Base-by-base conservation (phyloP, 2,888 invertebrate genomes). In the Apamea sordens region DNA sequence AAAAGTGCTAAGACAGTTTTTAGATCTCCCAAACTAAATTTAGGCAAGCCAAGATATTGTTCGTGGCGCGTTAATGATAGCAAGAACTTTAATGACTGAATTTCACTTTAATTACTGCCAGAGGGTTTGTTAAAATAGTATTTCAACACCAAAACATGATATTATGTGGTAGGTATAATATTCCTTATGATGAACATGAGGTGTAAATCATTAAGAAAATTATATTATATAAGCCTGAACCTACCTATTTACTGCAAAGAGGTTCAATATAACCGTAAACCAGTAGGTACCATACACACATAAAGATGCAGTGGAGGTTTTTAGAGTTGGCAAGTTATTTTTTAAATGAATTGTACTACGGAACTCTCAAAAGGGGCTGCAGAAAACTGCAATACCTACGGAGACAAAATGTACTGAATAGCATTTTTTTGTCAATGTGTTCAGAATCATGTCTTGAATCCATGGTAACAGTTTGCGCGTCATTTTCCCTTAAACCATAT, bases 61-160 rank as follows among this genome's bases (percentile, higher is more conserved):
- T 72, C 65, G 65, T 59, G 53, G 70, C n/a, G 64, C 63, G 64
- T 77, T 87, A 83, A 87, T 86, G 73, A 80, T 74, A 81, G 86
- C 88, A 86, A 82, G 88, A 84, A 82, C 53, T 74, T 73, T 75
- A 77, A 79, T 68, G 63, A 76, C 63, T 71, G 72, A 71, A 71
- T 79, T 77, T 69, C 61, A 21, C 50, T 72, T 18, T 79, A 71
- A 85, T 87, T 80, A 79, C 80, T 64, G 78, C 69, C 68, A 61
- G 41, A 70, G 32, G 47, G 32, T 67, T 71, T 73, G 77, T 65
- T 85, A 28, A 78, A 78, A 64, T 59, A 36, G 32, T 50, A 70
- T 61, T 65, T 56, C 32, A 65, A 47, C 41, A 64, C n/a, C 21
- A 21, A 56, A 36, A 82, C 18, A 11, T 41, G 15, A 50, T 68